These are phyloP conservation scores for Hystrix brachyura DNA, from an alignment of 2,113 vertebrate genomes.

Conservation along the genomic window DNA sequence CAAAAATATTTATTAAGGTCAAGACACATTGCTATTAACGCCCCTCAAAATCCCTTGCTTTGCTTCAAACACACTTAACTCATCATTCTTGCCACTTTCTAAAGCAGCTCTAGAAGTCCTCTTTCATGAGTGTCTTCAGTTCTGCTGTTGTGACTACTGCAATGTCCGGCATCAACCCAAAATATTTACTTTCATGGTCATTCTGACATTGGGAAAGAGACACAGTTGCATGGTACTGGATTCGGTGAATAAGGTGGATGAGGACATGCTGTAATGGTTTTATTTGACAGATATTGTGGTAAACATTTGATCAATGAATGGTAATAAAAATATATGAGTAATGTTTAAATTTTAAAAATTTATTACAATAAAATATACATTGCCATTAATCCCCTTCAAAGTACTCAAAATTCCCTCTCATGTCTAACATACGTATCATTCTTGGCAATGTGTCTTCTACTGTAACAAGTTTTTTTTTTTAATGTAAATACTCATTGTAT, in stretches of 20 bases:
- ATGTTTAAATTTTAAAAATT: not conserved
- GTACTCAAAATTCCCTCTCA: not conserved
- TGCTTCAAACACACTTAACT: not conserved
- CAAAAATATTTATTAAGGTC: not conserved
- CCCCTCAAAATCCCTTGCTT: not conserved
- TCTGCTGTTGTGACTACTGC: not conserved
- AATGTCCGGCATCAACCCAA: not conserved
- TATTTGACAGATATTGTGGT: not conserved
- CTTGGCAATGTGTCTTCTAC: not conserved
- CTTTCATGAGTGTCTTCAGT: not conserved
- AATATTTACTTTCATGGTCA: not conserved
- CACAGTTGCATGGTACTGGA: not conserved
- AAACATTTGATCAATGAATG: not conserved
- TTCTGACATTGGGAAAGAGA: not conserved
- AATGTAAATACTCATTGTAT: not conserved
- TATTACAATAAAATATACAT: not conserved
- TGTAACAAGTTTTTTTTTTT: not conserved
- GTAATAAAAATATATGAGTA: not conserved
- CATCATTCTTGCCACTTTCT: not conserved
- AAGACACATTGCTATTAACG: not conserved
- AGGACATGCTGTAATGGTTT: not conserved
- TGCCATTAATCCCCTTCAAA: not conserved
- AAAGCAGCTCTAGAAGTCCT: not conserved
- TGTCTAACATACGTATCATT: not conserved
- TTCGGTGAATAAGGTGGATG: not conserved